Base-by-base conservation (phyloP, 1,140 invertebrate genomes). In the Cyrtorhinus lividipennis region DNA sequence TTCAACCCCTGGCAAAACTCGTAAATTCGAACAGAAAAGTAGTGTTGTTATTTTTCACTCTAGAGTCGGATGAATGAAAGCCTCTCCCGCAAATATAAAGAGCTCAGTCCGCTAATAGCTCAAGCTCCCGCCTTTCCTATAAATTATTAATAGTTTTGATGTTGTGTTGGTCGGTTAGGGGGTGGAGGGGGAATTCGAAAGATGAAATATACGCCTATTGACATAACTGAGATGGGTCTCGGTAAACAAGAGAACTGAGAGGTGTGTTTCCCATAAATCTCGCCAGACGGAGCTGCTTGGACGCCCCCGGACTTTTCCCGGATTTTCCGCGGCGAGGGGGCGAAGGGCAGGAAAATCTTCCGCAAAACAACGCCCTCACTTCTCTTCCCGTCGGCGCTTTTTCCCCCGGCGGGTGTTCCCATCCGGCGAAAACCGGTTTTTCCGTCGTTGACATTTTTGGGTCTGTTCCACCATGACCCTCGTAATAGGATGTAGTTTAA, bases 141-240 rank as follows among this genome's bases (percentile, higher is more conserved):
- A 53, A 53, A 53, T 53, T 53, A 53, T 53, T 53, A 53, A 53
- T 53, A 53, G 48, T 53, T 53, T 53, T 53, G 48, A 53, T 53
- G 48, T 53, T 53, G 48, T 53, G 48, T 22, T 15, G 48, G 12
- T 12, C 12, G 48, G 48, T 12, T 22, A n/a, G 38, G 38, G 38
- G 38, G n/a, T n/a, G 38, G 38, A n/a, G 38, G 38, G 8, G 38
- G 38, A 8, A n/a, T 22, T 53, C 5, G 8, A 20, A 20, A 12
- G 48, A 53, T 53, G 48, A 53, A 53, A 53, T 53, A 53, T 53
- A 53, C 48, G 48, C 5, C 48, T 53, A 53, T 53, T 53, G 48
- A 53, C 48, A 53, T 20, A 53, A 22, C 18, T 10, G 48, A 53
- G 48, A 53, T 53, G 48, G 10, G 10, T 53, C 18, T 20, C 48